Base-by-base conservation (phyloP, 2,888 invertebrate species). In the Zootermopsis nevadensis region DNA sequence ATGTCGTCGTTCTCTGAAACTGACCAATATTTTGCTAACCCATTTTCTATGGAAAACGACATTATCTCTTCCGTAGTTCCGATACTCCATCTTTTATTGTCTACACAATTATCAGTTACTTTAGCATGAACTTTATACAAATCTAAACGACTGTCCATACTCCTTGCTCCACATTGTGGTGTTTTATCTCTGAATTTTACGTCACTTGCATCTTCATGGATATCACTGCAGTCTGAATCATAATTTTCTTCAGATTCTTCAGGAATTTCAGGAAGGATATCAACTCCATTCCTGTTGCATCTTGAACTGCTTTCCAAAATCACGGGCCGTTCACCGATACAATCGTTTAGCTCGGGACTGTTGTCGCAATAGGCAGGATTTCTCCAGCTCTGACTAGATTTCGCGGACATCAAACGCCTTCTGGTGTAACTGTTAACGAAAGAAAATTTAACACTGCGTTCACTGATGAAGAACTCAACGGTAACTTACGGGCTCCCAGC, bases 221-320 rank as follows among this genome's bases (percentile, higher is more conserved):
- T 19, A 24, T 74, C 38, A 74, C 12, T 38, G 8, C 4, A 38
- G n/a, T 74, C 38, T n/a, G 74, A 74, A 19, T 38, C 38, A n/a
- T 2, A n/a, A 15, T 30, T 60, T 10, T 35, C 79, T 79, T 79
- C 79, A 60, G 79, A 35, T 79, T 79, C 79, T 27, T 79, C 79
- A 27, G 53, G 66, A 27, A 79, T 79, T 31, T 79, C 31, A 2
- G 79, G 79, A 15, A 79, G 79, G 24, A 79, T 66, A 27, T 79
- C 79, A 66, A 79, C 66, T 10, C 55, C 79, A 12, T 66, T 79
- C 53, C 38, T 79, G 74, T 38, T 74, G n/a, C 38, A 38, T 74
- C 38, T 22, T 15, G 24, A n/a, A 12, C 12, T 60, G n/a, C 6
- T 27, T 60, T 60, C 60, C n/a, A 27, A 27, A 8, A 27, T n/a